Evolutionary conservation across 2,797 vertebrate genomes (phyloP).

Genomic region (Vespertilio murinus): DNA sequence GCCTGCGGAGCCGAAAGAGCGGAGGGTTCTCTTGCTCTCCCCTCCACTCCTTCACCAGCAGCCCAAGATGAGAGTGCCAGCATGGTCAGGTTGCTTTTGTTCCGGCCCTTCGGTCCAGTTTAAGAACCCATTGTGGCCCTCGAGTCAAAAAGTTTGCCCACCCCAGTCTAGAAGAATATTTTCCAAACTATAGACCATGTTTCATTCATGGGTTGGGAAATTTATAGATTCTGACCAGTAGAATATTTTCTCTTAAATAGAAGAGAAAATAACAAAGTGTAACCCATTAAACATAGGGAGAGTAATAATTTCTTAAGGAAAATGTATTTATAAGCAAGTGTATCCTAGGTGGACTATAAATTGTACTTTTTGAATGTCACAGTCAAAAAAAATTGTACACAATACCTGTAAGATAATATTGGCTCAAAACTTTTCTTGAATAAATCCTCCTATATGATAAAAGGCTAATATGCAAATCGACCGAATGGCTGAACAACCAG

Average conservation of each 20-base stretch:
- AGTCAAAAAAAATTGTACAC: not conserved
- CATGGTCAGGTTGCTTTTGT: no score
- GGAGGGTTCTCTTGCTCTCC: no score
- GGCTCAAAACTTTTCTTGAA: not conserved
- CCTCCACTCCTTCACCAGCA: no score
- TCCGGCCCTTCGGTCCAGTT: no score
- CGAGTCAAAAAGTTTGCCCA: no score
- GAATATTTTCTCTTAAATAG: not conserved
- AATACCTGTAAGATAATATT: not conserved
- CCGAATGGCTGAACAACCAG: no score
- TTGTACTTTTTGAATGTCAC: not conserved
- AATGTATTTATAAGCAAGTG: not conserved
- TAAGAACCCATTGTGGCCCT: no score
- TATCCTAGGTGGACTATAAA: not conserved
- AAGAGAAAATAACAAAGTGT: slow-evolving; percentile 25
- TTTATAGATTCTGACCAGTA: not conserved
- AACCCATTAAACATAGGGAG: not conserved
- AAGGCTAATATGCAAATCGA: no score
- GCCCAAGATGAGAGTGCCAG: no score
- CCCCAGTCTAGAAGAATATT: not conserved
- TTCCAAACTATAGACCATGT: not conserved
- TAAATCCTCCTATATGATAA: not conserved
- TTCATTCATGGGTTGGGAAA: not conserved
- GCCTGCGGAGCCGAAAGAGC: no score
- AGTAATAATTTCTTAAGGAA: not conserved